Evolutionary conservation across 1,140 invertebrate species (phyloP), one percentile per base, ranked within the genome.

Genomic region (Drosophila athabasca): DNA sequence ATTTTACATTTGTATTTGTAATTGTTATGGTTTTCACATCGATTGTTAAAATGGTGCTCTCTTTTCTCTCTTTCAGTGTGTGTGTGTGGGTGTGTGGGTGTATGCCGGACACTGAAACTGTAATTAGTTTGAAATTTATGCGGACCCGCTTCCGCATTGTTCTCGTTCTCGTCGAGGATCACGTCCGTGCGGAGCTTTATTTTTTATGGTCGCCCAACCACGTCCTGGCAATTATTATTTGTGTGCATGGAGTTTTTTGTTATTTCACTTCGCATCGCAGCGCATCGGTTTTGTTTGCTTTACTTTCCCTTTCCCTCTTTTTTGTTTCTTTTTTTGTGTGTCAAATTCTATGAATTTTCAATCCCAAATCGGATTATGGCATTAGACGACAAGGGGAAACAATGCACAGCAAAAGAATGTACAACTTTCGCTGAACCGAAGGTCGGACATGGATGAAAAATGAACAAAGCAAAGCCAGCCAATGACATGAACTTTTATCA

Each of bases 111-210:
- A 88, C 70, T 88, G 75, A 87, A 88, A 87, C 69, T 82, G 83
- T 88, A 87, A 87, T 87, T 87, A 87, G 82, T 83, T 79, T 45
- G 62, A 79, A 83, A 87, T 87, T 87, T 87, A 87, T 87, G 83
- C 79, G 75, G 64, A 70, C 39, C 57, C 51, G 45, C 66, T 76
- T 82, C 78, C 78, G 78, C 57, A 75, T 72, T 81, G 72, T 67
- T 79, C 72, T 55, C 57, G 72, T 67, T 79, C 72, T 55, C 57
- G 58, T 49, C 66, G 62, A 77, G 59, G 59, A 87, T 87, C 82
- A 87, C 78, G 81, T 85, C 45, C 69, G 24, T 69, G 55, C 35
- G 17, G 57, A 65, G 71, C 55, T 67, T 70, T 66, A 69, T 77
- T 83, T 70, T 83, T 83, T 82, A 52, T 72, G 62, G 2, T 48